These are phyloP conservation scores for Harmothoe impar DNA, from an alignment of 2,888 invertebrate species.

Conservation along the genomic window DNA sequence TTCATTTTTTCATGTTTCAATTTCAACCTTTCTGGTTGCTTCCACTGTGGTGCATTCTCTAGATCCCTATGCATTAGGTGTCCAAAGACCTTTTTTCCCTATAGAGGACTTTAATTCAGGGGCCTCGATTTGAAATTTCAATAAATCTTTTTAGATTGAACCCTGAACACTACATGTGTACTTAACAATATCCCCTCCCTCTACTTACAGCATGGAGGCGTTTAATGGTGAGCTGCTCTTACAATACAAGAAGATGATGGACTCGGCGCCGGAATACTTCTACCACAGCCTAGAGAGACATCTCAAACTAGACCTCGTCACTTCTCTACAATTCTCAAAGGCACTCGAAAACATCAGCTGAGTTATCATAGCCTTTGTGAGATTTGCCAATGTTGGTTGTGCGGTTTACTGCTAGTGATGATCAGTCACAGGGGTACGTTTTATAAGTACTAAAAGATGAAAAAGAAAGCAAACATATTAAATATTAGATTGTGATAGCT, in stretches of 20 bases:
- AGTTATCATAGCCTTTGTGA: too few species aligned
- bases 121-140: too few species aligned
- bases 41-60: too few species aligned
- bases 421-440: not conserved
- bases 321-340: conserved; percentile 69
- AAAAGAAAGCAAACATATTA: too few species aligned
- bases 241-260: conserved; percentile 76
- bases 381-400: not conserved
- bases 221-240: conserved; percentile 76
- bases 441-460: not conserved
- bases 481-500: too few species aligned
- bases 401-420: not conserved
- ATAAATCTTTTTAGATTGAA: too few species aligned
- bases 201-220: conserved; percentile 72
- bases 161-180: too few species aligned
- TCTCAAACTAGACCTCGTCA: conserved; percentile 68
- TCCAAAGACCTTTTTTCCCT: too few species aligned
- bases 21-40: too few species aligned
- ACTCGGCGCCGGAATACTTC: conserved; percentile 78
- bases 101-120: too few species aligned
- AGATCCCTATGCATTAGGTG: too few species aligned
- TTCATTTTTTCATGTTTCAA: too few species aligned
- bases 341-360: conserved; percentile 66
- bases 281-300: conserved; percentile 73
- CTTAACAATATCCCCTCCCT: not conserved